Base-by-base conservation (phyloP, 1,140 invertebrate species). In the Whitmania pigra region DNA sequence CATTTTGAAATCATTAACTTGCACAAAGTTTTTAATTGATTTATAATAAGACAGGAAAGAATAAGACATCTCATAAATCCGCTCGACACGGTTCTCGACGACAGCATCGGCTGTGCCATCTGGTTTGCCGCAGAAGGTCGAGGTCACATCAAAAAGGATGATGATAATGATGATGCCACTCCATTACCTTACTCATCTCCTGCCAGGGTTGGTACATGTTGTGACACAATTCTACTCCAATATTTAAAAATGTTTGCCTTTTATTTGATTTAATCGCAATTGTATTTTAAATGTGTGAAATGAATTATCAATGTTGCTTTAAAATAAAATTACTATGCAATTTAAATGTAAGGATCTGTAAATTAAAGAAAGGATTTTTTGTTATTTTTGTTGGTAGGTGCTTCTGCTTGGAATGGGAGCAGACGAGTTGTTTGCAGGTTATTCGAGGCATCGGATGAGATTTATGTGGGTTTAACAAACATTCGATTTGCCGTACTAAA, bases 381-480 rank as follows among this genome's bases (percentile, higher is more conserved):
- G 55, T 60, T 17, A 63, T 15, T 63, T 63, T 63, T 17, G 15
- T 18, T 31, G 4, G 7, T n/a, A 31, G 29, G 57, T 63, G 22
- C 29, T 94, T 69, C 81, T 97, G 66, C 82, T 91, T 77, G 94
- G 95, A 36, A 92, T 92, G 85, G 95, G 94, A 20, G 94, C 94
- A 25, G 96, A 99, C 87, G 96, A 99, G 85, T 86, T 96, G 77
- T 89, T 98, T 78, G 94, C 90, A 68, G 95, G 95, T 2, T 99
- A 99, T 78, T 89, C 87, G 66, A 86, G 93, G 75, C 93, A 97
- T 78, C 85, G 91, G 75, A 88, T 87, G n/a, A 79, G 75, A 71
- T 84, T 79, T 73, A 77, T 77, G 79, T 80, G 73, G 76, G 75
- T 70, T 22, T 49, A 66, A 67, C 29, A 75, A 63, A 68, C 18